A percentile compares a stretch with the other conserved stretches of the same genome.
Conservation (phyloP, 2,797 vertebrate species). For the Poecile montanus region DNA sequence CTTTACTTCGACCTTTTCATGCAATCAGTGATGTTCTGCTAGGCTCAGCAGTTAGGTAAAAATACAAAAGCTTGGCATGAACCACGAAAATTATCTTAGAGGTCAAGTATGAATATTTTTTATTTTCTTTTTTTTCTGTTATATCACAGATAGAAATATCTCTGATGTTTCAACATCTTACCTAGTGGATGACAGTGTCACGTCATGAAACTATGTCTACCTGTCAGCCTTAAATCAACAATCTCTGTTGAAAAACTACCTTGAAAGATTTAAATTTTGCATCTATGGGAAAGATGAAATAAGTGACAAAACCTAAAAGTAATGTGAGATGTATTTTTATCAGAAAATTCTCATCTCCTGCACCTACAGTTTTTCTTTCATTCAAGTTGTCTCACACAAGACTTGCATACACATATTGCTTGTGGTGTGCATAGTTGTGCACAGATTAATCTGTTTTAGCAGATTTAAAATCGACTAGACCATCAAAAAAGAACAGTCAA, state of each 20-base stretch:
- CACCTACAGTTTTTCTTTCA: neutral
- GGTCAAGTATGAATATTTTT: neutral
- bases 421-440: neutral
- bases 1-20: neutral
- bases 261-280: neutral
- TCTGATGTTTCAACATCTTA: neutral
- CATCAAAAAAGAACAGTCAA: neutral
- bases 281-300: neutral
- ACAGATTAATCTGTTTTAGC: neutral
- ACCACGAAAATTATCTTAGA: neutral
- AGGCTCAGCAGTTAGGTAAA: constrained; percentile 21
- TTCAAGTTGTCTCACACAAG: neutral
- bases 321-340: neutral
- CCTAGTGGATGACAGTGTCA: neutral
- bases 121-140: neutral
- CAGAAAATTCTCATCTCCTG: neutral
- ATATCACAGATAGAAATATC: neutral
- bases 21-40: neutral
- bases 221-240: neutral
- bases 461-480: neutral
- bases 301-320: neutral
- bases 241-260: neutral
- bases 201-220: neutral
- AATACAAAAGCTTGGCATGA: neutral
- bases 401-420: neutral